Percentiles rank a stretch among this genome's conserved stretches.
phyloP scores from a whole-genome alignment of 2,888 invertebrate genomes.

The Trachelus troglodyta region DNA sequence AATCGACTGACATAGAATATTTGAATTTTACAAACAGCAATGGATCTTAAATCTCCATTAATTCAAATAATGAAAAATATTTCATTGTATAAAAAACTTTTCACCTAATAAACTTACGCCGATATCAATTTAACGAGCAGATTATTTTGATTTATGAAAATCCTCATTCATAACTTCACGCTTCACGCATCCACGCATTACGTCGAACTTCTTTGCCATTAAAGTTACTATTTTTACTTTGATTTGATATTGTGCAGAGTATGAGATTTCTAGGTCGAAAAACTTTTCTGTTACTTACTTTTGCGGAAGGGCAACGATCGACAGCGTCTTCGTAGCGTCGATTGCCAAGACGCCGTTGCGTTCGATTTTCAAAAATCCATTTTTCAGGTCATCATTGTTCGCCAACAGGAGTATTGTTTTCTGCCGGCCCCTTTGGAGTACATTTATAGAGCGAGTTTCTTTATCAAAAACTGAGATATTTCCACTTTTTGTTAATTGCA shows the following conservation, averaged over 20 bases:
- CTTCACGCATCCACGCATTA: background rate
- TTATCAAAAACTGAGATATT: constrained; percentile 47
- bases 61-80: background rate
- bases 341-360: constrained; percentile 31
- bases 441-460: constrained; percentile 46
- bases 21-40: background rate
- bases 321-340: constrained; percentile 38
- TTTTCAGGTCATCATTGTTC: constrained; percentile 36
- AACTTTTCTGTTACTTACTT: constrained; percentile 28
- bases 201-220: background rate
- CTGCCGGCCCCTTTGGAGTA: constrained; percentile 51
- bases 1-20: background rate
- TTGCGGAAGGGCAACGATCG: constrained; percentile 35
- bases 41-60: background rate
- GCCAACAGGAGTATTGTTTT: constrained; percentile 53
- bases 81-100: background rate
- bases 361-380: constrained; percentile 47
- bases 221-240: background rate
- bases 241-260: background rate
- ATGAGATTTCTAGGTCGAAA: background rate
- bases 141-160: background rate
- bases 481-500: constrained; percentile 36
- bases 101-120: background rate
- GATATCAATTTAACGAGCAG: background rate
- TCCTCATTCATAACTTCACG: background rate